These are phyloP conservation scores for Andrena chrysosceles DNA, from an alignment of 2,888 invertebrate species.

Conservation along the genomic window DNA sequence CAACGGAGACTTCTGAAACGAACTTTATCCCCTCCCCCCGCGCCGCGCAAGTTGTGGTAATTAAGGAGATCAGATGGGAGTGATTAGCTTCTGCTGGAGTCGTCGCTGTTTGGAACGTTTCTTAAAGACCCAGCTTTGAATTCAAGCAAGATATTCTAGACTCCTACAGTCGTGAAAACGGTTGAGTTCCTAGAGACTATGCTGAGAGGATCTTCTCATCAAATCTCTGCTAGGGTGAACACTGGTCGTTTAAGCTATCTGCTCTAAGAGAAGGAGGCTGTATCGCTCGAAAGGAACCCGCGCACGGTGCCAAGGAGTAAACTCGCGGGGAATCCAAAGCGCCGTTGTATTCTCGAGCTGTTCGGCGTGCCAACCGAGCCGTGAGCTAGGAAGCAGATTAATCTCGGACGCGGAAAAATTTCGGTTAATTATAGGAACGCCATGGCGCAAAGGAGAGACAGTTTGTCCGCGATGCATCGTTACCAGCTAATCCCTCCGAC, in stretches of 20 bases:
- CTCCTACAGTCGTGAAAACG: no score
- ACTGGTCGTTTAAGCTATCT: not conserved
- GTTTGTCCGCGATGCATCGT: slow-evolving; percentile 8
- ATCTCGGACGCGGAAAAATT: slow-evolving; percentile 42
- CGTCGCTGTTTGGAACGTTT: not conserved
- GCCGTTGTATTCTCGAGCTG: slow-evolving; percentile 55
- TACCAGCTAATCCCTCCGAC: slow-evolving; percentile 16
- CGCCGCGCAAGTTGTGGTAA: slow-evolving; percentile 36
- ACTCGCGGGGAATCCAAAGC: slow-evolving; percentile 35
- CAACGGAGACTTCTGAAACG: not conserved
- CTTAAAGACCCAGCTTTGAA: no score
- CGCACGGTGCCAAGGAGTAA: slow-evolving; percentile 48
- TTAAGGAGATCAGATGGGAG: slow-evolving; percentile 33
- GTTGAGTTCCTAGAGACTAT: no score
- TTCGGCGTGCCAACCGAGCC: slow-evolving; percentile 58
- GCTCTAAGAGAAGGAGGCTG: slow-evolving; percentile 2
- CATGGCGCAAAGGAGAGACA: not conserved
- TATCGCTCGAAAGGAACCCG: not conserved
- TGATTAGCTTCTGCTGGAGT: slow-evolving; percentile 29
- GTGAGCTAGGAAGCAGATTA: slow-evolving; percentile 52
- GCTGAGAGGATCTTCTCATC: no score
- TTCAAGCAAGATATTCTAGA: no score
- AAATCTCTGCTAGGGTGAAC: not conserved
- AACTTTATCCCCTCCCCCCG: slow-evolving; percentile 12
- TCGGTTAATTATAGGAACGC: slow-evolving; percentile 52